Evolutionary conservation across 2,797 vertebrate species (phyloP).

Genomic region (Diplodus sargus): DNA sequence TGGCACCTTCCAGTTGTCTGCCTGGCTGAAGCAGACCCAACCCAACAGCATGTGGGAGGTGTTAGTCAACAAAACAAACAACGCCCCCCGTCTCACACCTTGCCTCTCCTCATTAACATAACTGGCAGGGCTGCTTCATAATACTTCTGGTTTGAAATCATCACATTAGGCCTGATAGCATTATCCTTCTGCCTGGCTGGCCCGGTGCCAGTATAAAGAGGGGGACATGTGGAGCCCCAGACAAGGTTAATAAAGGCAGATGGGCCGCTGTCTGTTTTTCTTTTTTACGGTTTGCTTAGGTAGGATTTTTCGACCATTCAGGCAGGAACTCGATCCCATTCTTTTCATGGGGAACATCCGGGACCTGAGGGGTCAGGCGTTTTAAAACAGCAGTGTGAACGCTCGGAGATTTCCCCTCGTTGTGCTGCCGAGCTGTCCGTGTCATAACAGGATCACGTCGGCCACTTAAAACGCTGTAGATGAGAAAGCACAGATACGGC

Average conservation of each 20-base stretch:
- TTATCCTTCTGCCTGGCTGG: conserved; percentile 70
- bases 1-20: conserved; percentile 61
- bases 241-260: conserved; percentile 78
- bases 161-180: conserved; percentile 69
- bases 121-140: conserved; percentile 70
- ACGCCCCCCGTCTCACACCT: conserved; percentile 65
- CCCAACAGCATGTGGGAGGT: conserved; percentile 68
- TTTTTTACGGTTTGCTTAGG: conserved; percentile 35
- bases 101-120: conserved; percentile 71
- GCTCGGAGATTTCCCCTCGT: background rate
- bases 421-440: conserved; percentile 20
- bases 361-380: conserved; percentile 35
- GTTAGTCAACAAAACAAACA: conserved; percentile 75
- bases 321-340: conserved; percentile 18
- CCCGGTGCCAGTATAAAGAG: conserved; percentile 60
- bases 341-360: conserved; percentile 25
- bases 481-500: conserved; percentile 32
- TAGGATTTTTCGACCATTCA: conserved; percentile 37
- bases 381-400: conserved; percentile 22
- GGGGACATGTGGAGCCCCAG: conserved; percentile 57
- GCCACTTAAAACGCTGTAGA: conserved; percentile 42
- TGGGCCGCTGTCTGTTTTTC: conserved; percentile 52
- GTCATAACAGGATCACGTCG: conserved; percentile 24
- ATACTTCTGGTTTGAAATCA: conserved; percentile 77
- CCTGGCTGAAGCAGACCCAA: conserved; percentile 60